Percentiles rank a stretch among this genome's conserved stretches.
Conservation (phyloP, 2,113 vertebrate species). For the Stigmatopora argus region DNA sequence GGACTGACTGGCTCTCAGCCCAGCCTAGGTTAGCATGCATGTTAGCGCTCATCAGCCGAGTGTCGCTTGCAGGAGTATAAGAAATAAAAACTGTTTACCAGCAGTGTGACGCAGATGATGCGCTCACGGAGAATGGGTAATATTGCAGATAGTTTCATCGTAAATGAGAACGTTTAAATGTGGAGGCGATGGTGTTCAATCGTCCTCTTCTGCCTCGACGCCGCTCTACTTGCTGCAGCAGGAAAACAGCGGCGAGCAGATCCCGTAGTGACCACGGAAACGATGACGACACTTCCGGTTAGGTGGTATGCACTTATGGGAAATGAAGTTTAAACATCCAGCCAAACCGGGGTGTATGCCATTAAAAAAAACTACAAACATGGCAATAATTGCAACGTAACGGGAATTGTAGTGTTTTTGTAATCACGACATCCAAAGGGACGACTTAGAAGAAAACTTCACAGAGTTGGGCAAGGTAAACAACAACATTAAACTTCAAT, state of each 20-base stretch:
- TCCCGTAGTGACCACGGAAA: slow-evolving; percentile 66
- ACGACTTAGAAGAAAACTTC: slow-evolving; percentile 58
- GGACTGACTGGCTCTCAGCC: slow-evolving; percentile 23
- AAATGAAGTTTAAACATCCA: slow-evolving; percentile 37
- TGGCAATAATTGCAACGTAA: slow-evolving; percentile 21
- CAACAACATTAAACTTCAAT: slow-evolving; percentile 9
- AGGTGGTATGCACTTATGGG: slow-evolving; percentile 27
- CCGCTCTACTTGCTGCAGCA: slow-evolving; percentile 60
- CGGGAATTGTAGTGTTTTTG: slow-evolving; percentile 66
- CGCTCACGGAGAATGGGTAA: slow-evolving; percentile 56
- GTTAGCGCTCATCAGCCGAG: slow-evolving; percentile 4
- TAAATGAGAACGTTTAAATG: slow-evolving; percentile 59
- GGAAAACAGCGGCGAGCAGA: slow-evolving; percentile 65
- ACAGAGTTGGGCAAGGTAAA: slow-evolving; percentile 35
- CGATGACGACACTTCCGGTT: slow-evolving; percentile 1
- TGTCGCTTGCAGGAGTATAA: background rate
- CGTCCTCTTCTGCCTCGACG: slow-evolving; percentile 64
- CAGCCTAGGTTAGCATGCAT: slow-evolving; percentile 39
- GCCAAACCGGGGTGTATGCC: accelerated
- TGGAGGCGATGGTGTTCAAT: slow-evolving; percentile 58
- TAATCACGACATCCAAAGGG: slow-evolving; percentile 43
- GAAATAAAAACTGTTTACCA: slow-evolving; percentile 56
- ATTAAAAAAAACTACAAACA: slow-evolving; percentile 39
- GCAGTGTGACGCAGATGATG: slow-evolving; percentile 60
- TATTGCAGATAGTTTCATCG: slow-evolving; percentile 71